Percentiles rank a stretch among this genome's conserved stretches.
phyloP scores from a whole-genome alignment of 2,888 invertebrate species.

The Ditula angustiorana region DNA sequence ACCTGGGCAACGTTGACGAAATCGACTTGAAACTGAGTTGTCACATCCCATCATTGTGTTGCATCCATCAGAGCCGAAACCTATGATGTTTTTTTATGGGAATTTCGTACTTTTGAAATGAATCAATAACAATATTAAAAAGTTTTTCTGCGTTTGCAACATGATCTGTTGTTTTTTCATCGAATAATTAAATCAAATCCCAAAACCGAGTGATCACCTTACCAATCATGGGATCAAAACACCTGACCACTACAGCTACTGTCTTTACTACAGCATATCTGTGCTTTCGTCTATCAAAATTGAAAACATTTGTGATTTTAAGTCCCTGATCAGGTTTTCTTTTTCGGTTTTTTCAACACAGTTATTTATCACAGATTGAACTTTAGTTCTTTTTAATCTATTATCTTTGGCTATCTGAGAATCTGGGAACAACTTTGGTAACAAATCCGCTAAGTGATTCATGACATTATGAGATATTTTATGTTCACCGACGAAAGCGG shows the following conservation, averaged over 20 bases:
- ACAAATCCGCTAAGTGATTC: constrained; percentile 40
- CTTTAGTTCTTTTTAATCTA: background rate
- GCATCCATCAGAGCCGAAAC: constrained; percentile 3
- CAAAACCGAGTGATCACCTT: constrained; percentile 4
- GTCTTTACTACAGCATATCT: constrained; percentile 36
- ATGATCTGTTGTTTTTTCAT: background rate
- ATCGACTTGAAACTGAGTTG: constrained; percentile 15
- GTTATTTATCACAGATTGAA: constrained; percentile 37
- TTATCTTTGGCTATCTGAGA: constrained; percentile 37
- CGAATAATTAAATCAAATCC: background rate
- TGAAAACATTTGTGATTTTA: constrained; percentile 34
- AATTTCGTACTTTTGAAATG: background rate
- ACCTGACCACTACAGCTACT: constrained; percentile 37
- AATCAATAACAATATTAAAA: background rate
- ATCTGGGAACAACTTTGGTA: constrained; percentile 36
- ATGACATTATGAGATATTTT: constrained; percentile 38
- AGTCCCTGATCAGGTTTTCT: background rate
- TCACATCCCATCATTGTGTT: background rate
- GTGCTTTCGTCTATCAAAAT: constrained; percentile 39
- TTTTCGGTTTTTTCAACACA: background rate
- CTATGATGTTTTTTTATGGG: constrained; percentile 11
- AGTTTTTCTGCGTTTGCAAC: background rate
- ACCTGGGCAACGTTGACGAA: background rate
- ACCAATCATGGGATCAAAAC: background rate
- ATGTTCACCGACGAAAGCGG: constrained; percentile 42